Evolutionary conservation across 2,113 vertebrate genomes (phyloP).

Genomic region (Orientallactaga bullata): DNA sequence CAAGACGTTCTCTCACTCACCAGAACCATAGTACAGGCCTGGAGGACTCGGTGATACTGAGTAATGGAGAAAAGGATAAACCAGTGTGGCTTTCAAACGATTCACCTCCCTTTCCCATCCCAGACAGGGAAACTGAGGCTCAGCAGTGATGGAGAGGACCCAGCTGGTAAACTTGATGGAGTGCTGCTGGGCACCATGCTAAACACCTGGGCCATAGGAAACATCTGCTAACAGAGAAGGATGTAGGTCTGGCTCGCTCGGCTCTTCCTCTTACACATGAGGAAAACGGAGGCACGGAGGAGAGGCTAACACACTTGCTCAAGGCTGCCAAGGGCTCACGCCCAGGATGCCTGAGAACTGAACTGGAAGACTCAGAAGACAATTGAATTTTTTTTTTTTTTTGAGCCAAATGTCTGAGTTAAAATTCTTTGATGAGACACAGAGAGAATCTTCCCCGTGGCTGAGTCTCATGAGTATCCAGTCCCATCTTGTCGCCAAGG

Average conservation of each 20-base stretch:
- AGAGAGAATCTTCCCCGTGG: not conserved
- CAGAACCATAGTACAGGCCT: not conserved
- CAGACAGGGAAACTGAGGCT: not conserved
- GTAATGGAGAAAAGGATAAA: accelerated
- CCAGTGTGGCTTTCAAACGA: not conserved
- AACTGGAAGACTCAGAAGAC: not conserved
- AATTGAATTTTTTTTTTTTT: not conserved
- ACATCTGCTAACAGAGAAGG: not conserved
- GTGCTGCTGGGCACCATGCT: not conserved
- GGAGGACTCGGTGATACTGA: not conserved
- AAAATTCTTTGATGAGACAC: not conserved
- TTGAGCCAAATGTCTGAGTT: not conserved
- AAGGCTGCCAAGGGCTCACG: not conserved
- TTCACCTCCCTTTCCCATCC: not conserved
- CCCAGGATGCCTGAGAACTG: not conserved
- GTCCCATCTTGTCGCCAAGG: constrained; percentile 32
- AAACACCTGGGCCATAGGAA: accelerated
- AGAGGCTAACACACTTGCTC: not conserved
- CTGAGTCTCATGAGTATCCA: not conserved
- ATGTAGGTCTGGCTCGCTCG: not conserved
- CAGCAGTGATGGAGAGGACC: accelerated
- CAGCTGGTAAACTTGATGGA: accelerated
- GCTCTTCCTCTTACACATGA: not conserved
- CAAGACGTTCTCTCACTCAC: not conserved
- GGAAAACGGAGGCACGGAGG: constrained; percentile 8